Evolutionary conservation across 2,113 vertebrate species (phyloP).

Genomic region (Antigone vipio): DNA sequence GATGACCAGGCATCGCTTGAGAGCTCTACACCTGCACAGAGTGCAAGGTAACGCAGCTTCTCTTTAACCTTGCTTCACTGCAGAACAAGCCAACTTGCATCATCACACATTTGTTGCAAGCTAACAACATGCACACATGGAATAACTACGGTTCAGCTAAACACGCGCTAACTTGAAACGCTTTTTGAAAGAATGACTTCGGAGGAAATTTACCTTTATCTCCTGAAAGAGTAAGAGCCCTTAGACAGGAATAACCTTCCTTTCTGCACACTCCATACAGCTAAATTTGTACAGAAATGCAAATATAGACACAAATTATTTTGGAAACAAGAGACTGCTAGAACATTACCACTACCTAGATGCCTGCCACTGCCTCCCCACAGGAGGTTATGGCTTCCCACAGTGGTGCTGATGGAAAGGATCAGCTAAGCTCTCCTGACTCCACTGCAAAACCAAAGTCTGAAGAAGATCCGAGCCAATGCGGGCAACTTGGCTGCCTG

Average conservation of each 20-base stretch:
- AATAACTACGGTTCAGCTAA: not conserved
- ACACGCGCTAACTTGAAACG: not conserved
- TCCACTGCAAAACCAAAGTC: not conserved
- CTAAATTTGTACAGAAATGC: not conserved
- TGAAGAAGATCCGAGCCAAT: not conserved
- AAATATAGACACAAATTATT: not conserved
- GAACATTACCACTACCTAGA: not conserved
- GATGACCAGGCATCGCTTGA: not conserved
- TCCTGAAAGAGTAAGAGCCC: not conserved
- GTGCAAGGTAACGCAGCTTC: not conserved
- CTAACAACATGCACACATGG: not conserved
- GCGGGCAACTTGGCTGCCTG: not conserved
- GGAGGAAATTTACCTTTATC: not conserved
- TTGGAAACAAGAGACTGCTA: not conserved
- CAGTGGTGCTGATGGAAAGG: not conserved
- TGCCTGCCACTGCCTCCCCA: not conserved
- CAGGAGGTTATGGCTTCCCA: not conserved
- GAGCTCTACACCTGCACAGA: not conserved
- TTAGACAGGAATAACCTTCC: not conserved
- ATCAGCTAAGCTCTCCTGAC: fast-evolving
- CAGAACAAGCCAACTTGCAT: not conserved
- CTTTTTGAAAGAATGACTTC: not conserved
- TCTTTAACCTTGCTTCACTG: not conserved
- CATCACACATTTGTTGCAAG: not conserved
- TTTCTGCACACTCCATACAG: not conserved